These are phyloP conservation scores for Troides aeacus DNA, from an alignment of 2,888 invertebrate species.

Conservation along the genomic window DNA sequence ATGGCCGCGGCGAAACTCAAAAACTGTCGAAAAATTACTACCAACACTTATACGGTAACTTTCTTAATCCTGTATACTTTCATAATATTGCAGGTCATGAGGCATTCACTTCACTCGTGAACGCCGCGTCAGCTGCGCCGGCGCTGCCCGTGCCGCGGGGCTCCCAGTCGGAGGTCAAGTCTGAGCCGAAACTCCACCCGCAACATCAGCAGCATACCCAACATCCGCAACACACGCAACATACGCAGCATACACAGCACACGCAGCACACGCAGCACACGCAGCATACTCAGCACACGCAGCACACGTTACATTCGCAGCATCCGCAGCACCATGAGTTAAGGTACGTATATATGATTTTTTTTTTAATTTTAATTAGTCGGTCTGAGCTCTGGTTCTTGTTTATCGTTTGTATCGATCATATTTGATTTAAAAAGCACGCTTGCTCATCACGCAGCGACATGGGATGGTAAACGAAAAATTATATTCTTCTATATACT, in stretches of 20 bases:
- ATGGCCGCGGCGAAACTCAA: too few relatives aligned
- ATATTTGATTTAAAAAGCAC: too few relatives aligned
- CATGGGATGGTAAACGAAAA: too few relatives aligned
- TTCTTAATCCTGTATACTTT: too few relatives aligned
- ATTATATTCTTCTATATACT: too few relatives aligned
- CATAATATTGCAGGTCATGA: constrained; percentile 83
- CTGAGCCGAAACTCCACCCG: constrained; percentile 45
- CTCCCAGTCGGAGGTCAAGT: constrained; percentile 53
- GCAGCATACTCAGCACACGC: constrained; percentile 52
- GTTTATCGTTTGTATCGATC: too few relatives aligned
- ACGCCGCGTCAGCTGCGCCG: constrained; percentile 95
- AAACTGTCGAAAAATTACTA: too few relatives aligned
- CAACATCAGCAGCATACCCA: constrained; percentile 45
- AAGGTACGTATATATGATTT: constrained; percentile 20
- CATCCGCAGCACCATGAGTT: constrained; percentile 37
- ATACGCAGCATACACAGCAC: constrained; percentile 50
- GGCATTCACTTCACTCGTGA: constrained; percentile 92
- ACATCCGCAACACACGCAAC: constrained; percentile 64
- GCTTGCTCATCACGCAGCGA: too few relatives aligned
- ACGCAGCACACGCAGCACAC: constrained; percentile 37
- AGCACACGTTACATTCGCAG: constrained; percentile 46
- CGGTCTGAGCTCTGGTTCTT: too few relatives aligned
- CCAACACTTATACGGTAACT: too few relatives aligned
- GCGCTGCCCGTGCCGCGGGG: constrained; percentile 89
- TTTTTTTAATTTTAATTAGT: neutral